phyloP scores from a whole-genome alignment of 2,797 vertebrate genomes.

The Pangasius larnaudii region DNA sequence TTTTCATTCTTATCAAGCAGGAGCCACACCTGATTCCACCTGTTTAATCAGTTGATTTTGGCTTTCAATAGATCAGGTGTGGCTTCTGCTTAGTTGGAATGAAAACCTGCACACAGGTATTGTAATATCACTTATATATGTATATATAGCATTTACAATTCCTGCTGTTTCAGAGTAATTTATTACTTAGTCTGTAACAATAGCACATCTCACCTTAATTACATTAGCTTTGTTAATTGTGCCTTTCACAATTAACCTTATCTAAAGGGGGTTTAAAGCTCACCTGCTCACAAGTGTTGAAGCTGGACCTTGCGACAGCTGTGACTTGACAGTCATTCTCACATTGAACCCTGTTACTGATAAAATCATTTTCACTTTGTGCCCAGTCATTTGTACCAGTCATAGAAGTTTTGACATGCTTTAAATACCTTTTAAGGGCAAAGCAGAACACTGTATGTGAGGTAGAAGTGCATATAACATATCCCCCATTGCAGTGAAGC shows the following conservation, averaged over 20 bases:
- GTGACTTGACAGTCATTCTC: neutral
- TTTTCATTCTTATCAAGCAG: neutral
- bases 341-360: slow-evolving; percentile 4
- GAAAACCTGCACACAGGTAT: neutral
- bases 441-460: neutral
- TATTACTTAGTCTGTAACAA: neutral
- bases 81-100: neutral
- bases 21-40: neutral
- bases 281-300: neutral
- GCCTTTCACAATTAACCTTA: neutral
- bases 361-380: slow-evolving; percentile 11
- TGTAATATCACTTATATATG: neutral
- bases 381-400: neutral
- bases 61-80: neutral
- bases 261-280: neutral
- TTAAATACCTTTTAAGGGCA: neutral
- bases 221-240: neutral
- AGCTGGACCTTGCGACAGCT: neutral
- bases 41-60: neutral
- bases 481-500: too few relatives aligned
- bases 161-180: neutral
- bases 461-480: neutral
- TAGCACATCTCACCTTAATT: neutral
- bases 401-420: too few relatives aligned
- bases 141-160: neutral